Evolutionary conservation across 1,140 invertebrate species (phyloP).

Genomic region (Drosophila pseudoobscura): DNA sequence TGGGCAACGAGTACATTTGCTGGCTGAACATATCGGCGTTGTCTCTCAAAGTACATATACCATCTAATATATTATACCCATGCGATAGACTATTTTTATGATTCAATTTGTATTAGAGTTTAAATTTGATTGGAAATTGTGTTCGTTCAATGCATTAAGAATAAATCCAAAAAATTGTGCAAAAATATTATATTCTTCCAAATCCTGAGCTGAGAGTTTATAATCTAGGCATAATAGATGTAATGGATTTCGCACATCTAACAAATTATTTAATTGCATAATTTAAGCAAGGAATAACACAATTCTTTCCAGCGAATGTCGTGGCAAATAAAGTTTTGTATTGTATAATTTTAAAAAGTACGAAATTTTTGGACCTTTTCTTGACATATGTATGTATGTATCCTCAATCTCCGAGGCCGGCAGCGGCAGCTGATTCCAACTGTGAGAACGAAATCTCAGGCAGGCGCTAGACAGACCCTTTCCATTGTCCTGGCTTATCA

Average conservation of each 20-base stretch:
- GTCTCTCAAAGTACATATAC: conserved; percentile 56
- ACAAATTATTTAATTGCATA: conserved; percentile 17
- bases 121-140: conserved; percentile 29
- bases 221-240: conserved; percentile 21
- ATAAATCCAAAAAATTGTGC: conserved; percentile 49
- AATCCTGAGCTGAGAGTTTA: conserved; percentile 23
- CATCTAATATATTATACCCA: conserved; percentile 6
- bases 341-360: conserved; percentile 29
- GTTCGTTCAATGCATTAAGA: conserved; percentile 22
- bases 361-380: too few species aligned
- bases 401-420: too few species aligned
- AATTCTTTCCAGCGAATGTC: conserved; percentile 17
- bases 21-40: conserved; percentile 78
- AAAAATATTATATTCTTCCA: conserved; percentile 25
- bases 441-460: conserved; percentile 34
- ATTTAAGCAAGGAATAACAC: conserved; percentile 10
- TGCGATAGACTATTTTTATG: conserved; percentile 17
- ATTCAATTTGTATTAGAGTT: conserved; percentile 19
- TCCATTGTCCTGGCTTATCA: conserved; percentile 35
- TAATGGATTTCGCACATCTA: conserved; percentile 6
- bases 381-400: too few species aligned
- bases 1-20: conserved; percentile 78
- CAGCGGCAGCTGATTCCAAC: conserved; percentile 32
- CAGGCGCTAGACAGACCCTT: conserved; percentile 19
- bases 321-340: conserved; percentile 39